phyloP scores from a whole-genome alignment of 2,113 vertebrate species.

The Pangasianodon hypophthalmus region DNA sequence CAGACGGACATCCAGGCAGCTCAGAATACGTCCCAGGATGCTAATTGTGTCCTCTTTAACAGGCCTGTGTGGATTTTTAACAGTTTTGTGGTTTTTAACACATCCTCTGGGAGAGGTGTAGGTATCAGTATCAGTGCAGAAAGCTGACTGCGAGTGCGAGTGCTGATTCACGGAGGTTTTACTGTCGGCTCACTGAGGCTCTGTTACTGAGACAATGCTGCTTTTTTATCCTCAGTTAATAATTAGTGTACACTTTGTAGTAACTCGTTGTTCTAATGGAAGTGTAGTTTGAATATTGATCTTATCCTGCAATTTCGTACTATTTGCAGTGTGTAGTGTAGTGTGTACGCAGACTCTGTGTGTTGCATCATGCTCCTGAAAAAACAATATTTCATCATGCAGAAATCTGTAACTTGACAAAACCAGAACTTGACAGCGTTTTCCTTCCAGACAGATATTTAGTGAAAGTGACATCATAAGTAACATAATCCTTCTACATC shows the following conservation, averaged over 20 bases:
- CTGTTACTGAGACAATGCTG: neutral
- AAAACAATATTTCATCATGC: neutral
- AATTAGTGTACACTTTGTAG: neutral
- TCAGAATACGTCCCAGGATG: neutral
- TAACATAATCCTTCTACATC: neutral
- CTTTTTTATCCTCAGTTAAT: neutral
- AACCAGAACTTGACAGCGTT: neutral
- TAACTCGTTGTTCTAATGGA: neutral
- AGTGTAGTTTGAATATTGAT: neutral
- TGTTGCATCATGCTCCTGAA: neutral
- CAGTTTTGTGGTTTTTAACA: slow-evolving; percentile 1
- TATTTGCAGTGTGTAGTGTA: neutral
- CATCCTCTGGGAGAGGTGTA: neutral
- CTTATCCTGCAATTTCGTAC: neutral
- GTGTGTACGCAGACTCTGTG: neutral
- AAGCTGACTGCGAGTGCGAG: neutral
- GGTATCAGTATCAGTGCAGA: neutral
- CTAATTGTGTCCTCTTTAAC: neutral
- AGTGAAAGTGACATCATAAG: neutral
- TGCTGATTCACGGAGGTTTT: neutral
- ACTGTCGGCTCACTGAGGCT: neutral
- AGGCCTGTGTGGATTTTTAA: neutral
- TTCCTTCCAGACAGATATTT: neutral
- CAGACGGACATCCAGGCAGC: neutral
- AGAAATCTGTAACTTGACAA: neutral